Evolutionary conservation across 1,140 invertebrate species (phyloP), one percentile per base, ranked within the genome.

Genomic region (Drosophila sechellia): DNA sequence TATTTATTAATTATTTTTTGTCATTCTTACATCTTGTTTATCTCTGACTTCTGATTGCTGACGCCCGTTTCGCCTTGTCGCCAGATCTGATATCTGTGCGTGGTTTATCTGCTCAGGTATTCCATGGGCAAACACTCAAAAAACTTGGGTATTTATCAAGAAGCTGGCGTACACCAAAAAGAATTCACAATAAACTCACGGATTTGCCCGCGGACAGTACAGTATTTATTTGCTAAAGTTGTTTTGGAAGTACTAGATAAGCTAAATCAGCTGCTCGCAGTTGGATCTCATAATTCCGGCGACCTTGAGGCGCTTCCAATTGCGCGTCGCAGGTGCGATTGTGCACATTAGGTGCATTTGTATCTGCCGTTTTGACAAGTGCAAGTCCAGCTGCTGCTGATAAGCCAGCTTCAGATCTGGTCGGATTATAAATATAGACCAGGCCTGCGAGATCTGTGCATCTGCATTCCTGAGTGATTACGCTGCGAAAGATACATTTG

Each of bases 401-500:
- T 70, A 70, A 70, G 48, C 66, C 20, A 42, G 50, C 66, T 70
- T 35, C 37, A 13, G 42, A 54, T 42, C 61, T 42, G n/a, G 46
- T 4, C 6, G 50, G 50, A 43, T 15, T 45, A 45, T 70, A 70
- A 69, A 69, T 70, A 56, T 70, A 70, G 63, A 70, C 10, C 66
- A 69, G 65, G 49, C 20, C 64, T 40, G 27, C 68, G 27, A 34
- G 42, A 69, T 70, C 63, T 69, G 50, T 70, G 66, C 65, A 70
- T 70, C 64, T 70, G 66, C 66, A 70, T 70, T 70, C 66, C 66
- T 70, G 50, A 70, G 20, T 70, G 66, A 70, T 70, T 70, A 70
- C 66, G 64, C 50, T 35, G 64, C 65, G 27, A 49, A 56, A 70
- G 66, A 70, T 70, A 70, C 66, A 68, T 68, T 68, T 56, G 65